Base-by-base conservation (phyloP, 2,113 vertebrate species). In the Heptranchias perlo region DNA sequence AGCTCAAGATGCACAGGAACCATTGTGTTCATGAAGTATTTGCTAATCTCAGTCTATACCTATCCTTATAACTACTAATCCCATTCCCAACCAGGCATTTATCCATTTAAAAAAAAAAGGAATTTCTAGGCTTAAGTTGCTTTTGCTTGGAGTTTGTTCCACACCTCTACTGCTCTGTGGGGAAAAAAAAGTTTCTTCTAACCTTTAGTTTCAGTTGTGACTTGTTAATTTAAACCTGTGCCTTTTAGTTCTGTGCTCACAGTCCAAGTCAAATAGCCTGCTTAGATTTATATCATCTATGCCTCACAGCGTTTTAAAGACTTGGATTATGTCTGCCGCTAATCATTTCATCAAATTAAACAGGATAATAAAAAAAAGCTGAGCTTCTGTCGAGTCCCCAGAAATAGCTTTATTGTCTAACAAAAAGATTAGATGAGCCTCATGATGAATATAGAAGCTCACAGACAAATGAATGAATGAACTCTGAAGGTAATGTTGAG, bases 271-370 rank as follows among this genome's bases (percentile, higher is more conserved):
- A 49, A 28, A 89, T 54, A 54, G 8, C 47, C 47, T 91, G 87
- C 54, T 91, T 61, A 91, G 87, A 61, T 91, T 91, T 61, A 91
- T 91, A 14, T 58, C 11, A n/a, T n/a, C 52, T 58, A 61, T 61
- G 54, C 31, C 52, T 61, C 87, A 91, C 52, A 31, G 35, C 54
- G 21, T 39, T 92, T 92, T 92, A 92, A 92, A 92, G 54, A 92
- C 35, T 31, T 92, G 54, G 89, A 92, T 62, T 61, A 61, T 92
- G 35, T 61, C 89, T 92, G 54, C 28, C 39, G 14, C 89, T 92
- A 35, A 92, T 92, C 89, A 78, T 78, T 78, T 78, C 14, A 35
- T n/a, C 89, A 92, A 61, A 92, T 92, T 92, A 61, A 92, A 61
- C 13, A 61, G 89, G 13, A 92, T 92, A n/a, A 49, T 82, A 86